Base-by-base conservation (phyloP, 2,113 vertebrate species). In the Butorides virescens region DNA sequence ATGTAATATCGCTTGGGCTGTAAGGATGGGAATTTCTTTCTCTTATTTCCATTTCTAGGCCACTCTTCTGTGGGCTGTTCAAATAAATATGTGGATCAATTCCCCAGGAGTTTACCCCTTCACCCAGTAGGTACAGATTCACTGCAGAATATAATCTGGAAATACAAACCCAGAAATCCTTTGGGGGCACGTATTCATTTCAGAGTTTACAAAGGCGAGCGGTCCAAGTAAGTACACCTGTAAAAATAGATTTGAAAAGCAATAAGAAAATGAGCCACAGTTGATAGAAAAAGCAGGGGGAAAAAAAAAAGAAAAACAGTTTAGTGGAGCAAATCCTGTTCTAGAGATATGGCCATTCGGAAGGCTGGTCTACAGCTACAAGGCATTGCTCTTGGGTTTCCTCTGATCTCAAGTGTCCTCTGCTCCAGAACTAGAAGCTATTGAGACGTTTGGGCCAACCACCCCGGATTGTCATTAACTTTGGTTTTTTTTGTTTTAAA, bases 401-500 rank as follows among this genome's bases (percentile, higher is more conserved):
- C 52, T 84, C 86, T 87, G 53, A 87, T 81, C 55, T 81, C 25
- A 3, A 91, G 89, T 65, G 59, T 88, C 55, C 87, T 96, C 88
- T 74, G 63, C 90, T 92, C 84, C 30, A 42, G 65, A 88, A 71
- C 71, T 95, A 53, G 90, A 75, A 88, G 92, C 53, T 77, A 49
- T 92, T 86, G 92, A 95, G 34, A 53, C 82, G 37, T 63, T 81
- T 82, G 37, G 73, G 58, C 46, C 70, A 76, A 39, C 52, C 73
- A 50, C 36, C 53, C 26, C 23, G 2, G 55, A 53, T 66, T 67
- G 53, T 39, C 30, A 42, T 30, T 97, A 95, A 97, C 70, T 82
- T 15, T 20, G 11, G n/a, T n/a, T 2, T 34, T 94, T 96, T 97
- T 97, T 98, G 93, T 96, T 97, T 98, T 95, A 96, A 96, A 98